These are phyloP conservation scores for Acleris holmiana DNA, from an alignment of 2,888 invertebrate genomes.

Conservation along the genomic window DNA sequence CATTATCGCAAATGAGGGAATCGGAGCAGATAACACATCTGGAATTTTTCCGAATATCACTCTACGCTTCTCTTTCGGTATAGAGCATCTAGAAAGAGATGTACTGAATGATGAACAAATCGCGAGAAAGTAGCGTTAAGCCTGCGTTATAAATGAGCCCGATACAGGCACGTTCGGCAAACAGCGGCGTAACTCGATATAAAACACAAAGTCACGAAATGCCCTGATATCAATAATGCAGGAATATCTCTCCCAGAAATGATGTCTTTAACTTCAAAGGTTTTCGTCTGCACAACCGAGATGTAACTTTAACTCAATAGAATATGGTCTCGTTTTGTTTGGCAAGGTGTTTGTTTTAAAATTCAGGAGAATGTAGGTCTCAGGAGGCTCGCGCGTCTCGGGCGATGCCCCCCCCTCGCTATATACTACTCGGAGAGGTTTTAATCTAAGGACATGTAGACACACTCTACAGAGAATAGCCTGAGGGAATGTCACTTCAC, in stretches of 20 bases:
- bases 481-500: too few relatives aligned
- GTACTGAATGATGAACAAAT: too few relatives aligned
- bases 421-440: neutral
- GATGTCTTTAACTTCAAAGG: slow-evolving; percentile 33
- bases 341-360: slow-evolving; percentile 15
- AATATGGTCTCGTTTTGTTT: slow-evolving; percentile 4
- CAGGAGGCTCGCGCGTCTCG: slow-evolving; percentile 15
- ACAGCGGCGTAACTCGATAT: slow-evolving; percentile 21
- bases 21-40: neutral
- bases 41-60: too few relatives aligned
- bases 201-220: slow-evolving; percentile 28
- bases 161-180: neutral
- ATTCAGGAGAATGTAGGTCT: slow-evolving; percentile 30
- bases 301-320: neutral
- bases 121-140: too few relatives aligned
- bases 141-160: slow-evolving; percentile 14
- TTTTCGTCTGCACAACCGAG: neutral
- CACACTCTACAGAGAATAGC: too few relatives aligned
- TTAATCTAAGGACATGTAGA: too few relatives aligned
- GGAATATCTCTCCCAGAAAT: slow-evolving; percentile 30
- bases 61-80: too few relatives aligned
- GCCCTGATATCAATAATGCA: slow-evolving; percentile 32
- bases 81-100: too few relatives aligned
- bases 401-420: too few relatives aligned
- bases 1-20: slow-evolving; percentile 2